Conservation (phyloP, 2,888 invertebrate species). For the Epiblema foenella region DNA sequence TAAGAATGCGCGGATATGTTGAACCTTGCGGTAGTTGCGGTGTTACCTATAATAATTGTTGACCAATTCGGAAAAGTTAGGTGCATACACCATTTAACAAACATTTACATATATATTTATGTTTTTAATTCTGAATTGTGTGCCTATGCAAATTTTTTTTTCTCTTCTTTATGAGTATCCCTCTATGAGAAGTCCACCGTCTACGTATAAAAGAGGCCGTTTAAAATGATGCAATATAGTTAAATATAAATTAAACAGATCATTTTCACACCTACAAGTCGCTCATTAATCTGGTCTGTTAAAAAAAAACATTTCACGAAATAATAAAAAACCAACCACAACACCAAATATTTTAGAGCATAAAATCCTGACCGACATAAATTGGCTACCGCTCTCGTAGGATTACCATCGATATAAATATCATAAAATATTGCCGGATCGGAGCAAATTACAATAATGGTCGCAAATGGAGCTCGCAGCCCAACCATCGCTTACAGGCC, state of each 20-base stretch:
- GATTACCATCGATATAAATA: conserved; percentile 33
- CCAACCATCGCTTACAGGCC: conserved; percentile 31
- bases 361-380: conserved; percentile 6
- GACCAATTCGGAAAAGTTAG: conserved; percentile 2
- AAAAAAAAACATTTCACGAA: too few relatives aligned
- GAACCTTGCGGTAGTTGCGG: conserved; percentile 42
- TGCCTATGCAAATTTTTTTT: too few relatives aligned
- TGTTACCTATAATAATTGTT: conserved; percentile 27
- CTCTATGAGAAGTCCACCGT: not conserved
- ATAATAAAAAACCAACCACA: too few relatives aligned
- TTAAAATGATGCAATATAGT: not conserved
- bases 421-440: conserved; percentile 40
- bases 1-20: conserved; percentile 42
- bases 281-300: too few relatives aligned
- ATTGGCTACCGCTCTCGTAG: conserved; percentile 29
- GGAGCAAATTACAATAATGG: conserved; percentile 44
- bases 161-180: too few relatives aligned
- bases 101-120: too few relatives aligned
- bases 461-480: conserved; percentile 33
- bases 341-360: not conserved
- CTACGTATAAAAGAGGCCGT: not conserved
- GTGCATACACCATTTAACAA: conserved; percentile 8
- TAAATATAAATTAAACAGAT: not conserved
- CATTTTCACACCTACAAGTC: too few relatives aligned
- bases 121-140: not conserved